Evolutionary conservation across 2,888 invertebrate species (phyloP).

Genomic region (Pegoplata infirma): DNA sequence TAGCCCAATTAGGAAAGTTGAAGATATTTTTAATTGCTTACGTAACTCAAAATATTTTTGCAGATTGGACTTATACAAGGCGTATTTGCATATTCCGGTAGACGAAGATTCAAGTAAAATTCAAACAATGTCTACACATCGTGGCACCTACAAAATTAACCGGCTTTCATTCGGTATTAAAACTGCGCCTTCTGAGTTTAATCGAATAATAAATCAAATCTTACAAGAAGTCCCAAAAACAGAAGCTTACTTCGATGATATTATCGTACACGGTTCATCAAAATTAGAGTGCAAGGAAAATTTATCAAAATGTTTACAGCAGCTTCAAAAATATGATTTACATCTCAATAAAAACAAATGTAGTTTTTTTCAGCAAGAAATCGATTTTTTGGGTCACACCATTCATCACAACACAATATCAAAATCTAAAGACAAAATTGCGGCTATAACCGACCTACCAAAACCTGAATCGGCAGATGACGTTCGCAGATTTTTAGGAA

Average conservation of each 20-base stretch:
- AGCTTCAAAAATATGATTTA: conserved; percentile 39
- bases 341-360: conserved; percentile 52
- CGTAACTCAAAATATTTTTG: background rate
- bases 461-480: no score
- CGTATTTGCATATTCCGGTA: conserved; percentile 8
- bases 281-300: conserved; percentile 45
- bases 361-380: conserved; percentile 49
- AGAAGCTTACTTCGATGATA: no score
- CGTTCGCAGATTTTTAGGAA: no score
- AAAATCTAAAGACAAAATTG: conserved; percentile 19
- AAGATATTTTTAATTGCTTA: background rate
- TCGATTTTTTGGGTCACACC: conserved; percentile 44
- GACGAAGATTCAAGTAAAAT: conserved; percentile 22
- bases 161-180: background rate
- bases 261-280: conserved; percentile 56
- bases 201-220: conserved; percentile 55
- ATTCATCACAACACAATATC: conserved; percentile 5
- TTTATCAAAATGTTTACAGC: conserved; percentile 22
- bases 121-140: conserved; percentile 32
- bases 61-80: background rate
- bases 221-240: conserved; percentile 22
- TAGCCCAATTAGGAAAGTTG: background rate
- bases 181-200: conserved; percentile 38
- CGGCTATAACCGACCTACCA: no score
- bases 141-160: conserved; percentile 16